Base-by-base conservation (phyloP, 2,888 invertebrate species). In the Lacanobia oleracea region DNA sequence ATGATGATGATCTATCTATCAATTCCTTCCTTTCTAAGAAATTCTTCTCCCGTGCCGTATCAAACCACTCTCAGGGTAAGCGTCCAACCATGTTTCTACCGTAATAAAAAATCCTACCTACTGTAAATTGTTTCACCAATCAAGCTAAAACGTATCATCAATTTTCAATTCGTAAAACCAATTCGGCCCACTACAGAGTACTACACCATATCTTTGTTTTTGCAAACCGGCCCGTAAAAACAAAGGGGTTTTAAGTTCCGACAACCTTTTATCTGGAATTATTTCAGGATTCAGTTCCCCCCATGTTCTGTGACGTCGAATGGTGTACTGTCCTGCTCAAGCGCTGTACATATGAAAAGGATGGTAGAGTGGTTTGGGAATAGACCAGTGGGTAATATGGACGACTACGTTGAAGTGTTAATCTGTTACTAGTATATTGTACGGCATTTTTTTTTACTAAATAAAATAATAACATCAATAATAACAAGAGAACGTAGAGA, bases 191-290 rank as follows among this genome's bases (percentile, higher is more conserved):
- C 60, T 65, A 68, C 60, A 72, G 16, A 61, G 21, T 74, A 27
- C 14, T 33, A 33, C n/a, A 9, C 33, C 53, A 62, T 80, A 82
- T 80, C 88, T 73, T 72, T 89, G 85, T 86, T 88, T 83, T 72
- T 48, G 43, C 88, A 88, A 82, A 80, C 69, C 60, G 63, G 60
- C 67, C 63, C 75, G 80, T 78, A 83, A 88, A 86, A 87, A 88
- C 81, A 88, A 77, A 57, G 37, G 66, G 62, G 73, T 76, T 85
- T 87, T 77, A 77, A 81, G 62, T 81, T 73, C 79, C 66, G 57
- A 64, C 65, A 65, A 75, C 71, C 79, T 87, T 89, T 88, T 88
- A 89, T 86, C 86, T 83, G 78, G 74, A 72, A 83, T 87, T 88
- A 83, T 86, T 86, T 79, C 87, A 86, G 81, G 61, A 64, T 50